Evolutionary conservation across 2,888 invertebrate species (phyloP).

Genomic region (Serrognathus titanus): DNA sequence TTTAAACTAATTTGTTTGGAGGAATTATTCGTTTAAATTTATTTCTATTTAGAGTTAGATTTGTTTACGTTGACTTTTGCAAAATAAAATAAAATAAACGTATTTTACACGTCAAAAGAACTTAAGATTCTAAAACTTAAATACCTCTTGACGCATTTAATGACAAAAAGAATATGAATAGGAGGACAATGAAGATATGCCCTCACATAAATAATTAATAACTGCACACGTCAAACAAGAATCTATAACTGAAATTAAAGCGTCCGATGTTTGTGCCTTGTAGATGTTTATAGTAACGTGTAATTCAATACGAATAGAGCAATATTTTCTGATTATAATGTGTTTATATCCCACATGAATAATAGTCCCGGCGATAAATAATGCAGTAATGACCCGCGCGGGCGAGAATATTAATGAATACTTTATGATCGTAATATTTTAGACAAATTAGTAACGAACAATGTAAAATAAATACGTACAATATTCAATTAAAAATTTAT

Average conservation of each 20-base stretch:
- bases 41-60: no score
- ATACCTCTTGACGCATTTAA: no score
- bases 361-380: conserved; percentile 25
- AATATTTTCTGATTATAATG: background rate
- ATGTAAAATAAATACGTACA: conserved; percentile 3
- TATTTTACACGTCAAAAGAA: no score
- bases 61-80: no score
- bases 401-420: conserved; percentile 28
- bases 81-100: no score
- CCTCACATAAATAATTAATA: no score
- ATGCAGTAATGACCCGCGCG: conserved; percentile 29
- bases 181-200: no score
- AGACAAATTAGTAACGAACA: conserved; percentile 15
- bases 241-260: background rate
- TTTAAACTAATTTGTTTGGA: no score
- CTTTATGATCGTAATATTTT: conserved; percentile 21
- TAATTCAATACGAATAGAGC: conserved; percentile 1
- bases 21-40: no score
- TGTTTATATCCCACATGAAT: conserved; percentile 20
- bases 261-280: background rate
- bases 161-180: no score
- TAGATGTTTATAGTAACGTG: background rate
- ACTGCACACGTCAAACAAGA: no score
- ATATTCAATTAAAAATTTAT: conserved; percentile 19
- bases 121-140: no score